Base-by-base conservation (phyloP, 2,113 vertebrate species). In the Ciconia stormi region DNA sequence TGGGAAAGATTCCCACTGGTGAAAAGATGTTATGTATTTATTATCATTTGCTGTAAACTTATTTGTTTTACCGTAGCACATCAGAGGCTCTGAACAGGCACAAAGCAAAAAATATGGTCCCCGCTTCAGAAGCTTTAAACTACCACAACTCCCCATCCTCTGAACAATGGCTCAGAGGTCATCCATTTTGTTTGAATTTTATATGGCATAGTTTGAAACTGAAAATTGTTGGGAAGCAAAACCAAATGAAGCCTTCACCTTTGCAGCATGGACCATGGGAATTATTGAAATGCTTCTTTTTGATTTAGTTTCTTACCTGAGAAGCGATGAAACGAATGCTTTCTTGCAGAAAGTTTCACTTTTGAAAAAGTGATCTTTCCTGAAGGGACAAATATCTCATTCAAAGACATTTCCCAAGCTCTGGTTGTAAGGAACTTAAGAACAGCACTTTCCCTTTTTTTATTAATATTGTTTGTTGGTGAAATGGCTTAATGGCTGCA, bases 401-500 rank as follows among this genome's bases (percentile, higher is more conserved):
- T 80, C 81, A 92, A 73, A 70, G 77, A 70, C n/a, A 30, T 82
- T 91, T 82, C 73, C 79, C 81, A 29, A 66, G 38, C 50, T 58
- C 69, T 69, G 50, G 8, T 7, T 25, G 40, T 69, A 69, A 90
- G 74, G 78, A 95, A 93, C 87, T 91, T 47, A 84, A 91, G 65
- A 93, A 36, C 25, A 91, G 70, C 84, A 77, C 87, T 97, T 97
- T 94, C 93, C 42, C 74, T 70, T 92, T 96, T 89, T 93, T 95
- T 84, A 93, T 96, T 95, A 87, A 91, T 97, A 91, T 70, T 95
- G 65, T 94, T 97, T 96, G 93, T 96, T 96, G 87, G 89, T 74
- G 71, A 93, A 87, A 91, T 16, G 82, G 82, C 79, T 95, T 97
- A 96, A 95, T 97, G 95, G 93, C 94, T 95, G 59, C 74, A 70